phyloP scores from a whole-genome alignment of 2,113 vertebrate genomes.

The Peucedramus taeniatus region DNA sequence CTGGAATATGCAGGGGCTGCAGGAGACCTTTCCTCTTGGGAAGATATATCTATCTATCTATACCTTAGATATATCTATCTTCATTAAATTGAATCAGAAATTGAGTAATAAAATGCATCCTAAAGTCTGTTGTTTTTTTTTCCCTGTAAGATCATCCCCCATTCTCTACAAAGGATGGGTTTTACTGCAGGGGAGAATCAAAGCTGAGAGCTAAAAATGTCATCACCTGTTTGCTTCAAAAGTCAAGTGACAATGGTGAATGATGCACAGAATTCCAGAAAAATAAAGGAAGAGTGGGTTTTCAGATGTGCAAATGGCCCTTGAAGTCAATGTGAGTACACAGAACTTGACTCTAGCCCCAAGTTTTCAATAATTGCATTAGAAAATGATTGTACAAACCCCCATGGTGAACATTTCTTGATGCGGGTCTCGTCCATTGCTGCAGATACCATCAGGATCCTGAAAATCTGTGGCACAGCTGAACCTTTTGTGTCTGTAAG shows the following conservation, averaged over 20 bases:
- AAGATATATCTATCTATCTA: background rate
- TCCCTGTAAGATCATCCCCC: background rate
- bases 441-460: background rate
- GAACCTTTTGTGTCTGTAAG: background rate
- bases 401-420: background rate
- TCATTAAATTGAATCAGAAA: background rate
- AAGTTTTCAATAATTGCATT: background rate
- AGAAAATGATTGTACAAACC: background rate
- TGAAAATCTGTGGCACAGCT: background rate
- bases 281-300: background rate
- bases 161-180: background rate
- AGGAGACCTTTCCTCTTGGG: background rate
- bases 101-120: background rate
- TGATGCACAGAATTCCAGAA: background rate
- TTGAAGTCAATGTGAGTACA: background rate
- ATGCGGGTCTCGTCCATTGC: background rate
- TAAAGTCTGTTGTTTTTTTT: accelerated
- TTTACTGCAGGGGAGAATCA: background rate
- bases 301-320: background rate
- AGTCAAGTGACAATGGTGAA: accelerated
- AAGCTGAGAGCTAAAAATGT: background rate
- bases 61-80: background rate
- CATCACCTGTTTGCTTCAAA: background rate
- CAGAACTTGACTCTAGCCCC: background rate
- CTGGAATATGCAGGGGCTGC: background rate